These are phyloP conservation scores for Microcebus tavaratra DNA, from an alignment of 2,113 vertebrate genomes.

Conservation along the genomic window DNA sequence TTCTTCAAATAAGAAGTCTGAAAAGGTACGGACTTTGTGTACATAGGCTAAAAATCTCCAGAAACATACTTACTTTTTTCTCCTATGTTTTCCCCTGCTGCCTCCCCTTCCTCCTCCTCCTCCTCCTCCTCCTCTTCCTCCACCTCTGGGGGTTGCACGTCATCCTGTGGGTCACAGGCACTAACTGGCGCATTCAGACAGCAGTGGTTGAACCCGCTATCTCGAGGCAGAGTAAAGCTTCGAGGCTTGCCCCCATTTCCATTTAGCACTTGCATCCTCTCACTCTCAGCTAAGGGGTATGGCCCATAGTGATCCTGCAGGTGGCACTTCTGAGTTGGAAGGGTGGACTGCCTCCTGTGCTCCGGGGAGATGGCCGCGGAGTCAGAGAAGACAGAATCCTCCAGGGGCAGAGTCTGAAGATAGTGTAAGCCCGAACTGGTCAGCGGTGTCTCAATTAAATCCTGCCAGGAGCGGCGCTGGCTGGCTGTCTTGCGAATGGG, in stretches of 20 bases:
- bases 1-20: conserved; percentile 69
- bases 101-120: conserved; percentile 84
- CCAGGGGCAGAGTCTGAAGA: conserved; percentile 95
- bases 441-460: conserved; percentile 97
- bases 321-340: conserved; percentile 95
- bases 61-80: conserved; percentile 88
- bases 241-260: conserved; percentile 93
- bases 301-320: conserved; percentile 96
- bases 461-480: conserved; percentile 98
- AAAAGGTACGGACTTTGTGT: conserved; percentile 73
- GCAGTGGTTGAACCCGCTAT: conserved; percentile 94
- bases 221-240: conserved; percentile 97
- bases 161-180: conserved; percentile 88
- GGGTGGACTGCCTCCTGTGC: conserved; percentile 95
- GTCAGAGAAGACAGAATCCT: conserved; percentile 97
- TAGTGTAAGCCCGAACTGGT: conserved; percentile 98
- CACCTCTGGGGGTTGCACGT: conserved; percentile 86
- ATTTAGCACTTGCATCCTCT: conserved; percentile 86
- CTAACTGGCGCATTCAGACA: conserved; percentile 90
- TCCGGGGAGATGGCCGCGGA: conserved; percentile 88
- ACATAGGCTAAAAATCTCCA: conserved; percentile 59
- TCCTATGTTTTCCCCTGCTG: conserved; percentile 84
- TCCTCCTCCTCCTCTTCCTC: conserved; percentile 87
- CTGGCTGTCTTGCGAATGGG: conserved; percentile 95
- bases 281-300: conserved; percentile 90